These are phyloP conservation scores for Oreohelix idahoensis DNA, from an alignment of 1,140 invertebrate species.

Conservation along the genomic window DNA sequence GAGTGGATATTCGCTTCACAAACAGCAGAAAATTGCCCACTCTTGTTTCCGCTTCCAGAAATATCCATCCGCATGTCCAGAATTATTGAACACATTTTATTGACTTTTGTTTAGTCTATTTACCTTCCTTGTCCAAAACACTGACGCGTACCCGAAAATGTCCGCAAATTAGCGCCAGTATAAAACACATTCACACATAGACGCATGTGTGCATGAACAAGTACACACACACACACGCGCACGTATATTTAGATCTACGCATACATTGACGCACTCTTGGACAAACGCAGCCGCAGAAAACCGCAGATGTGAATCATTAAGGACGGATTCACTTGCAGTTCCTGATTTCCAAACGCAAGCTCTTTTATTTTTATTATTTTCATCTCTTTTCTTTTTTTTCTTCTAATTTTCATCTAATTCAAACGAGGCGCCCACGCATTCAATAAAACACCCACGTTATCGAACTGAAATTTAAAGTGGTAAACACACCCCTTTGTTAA, in stretches of 20 bases:
- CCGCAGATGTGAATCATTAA: neutral
- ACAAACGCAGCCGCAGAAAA: neutral
- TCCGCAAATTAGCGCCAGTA: neutral
- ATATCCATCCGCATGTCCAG: neutral
- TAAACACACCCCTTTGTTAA: too few relatives aligned
- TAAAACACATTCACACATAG: neutral
- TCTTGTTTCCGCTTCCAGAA: neutral
- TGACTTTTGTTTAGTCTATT: neutral
- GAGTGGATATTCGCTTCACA: neutral
- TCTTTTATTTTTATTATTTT: neutral
- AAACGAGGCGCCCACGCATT: neutral
- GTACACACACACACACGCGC: neutral
- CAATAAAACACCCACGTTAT: neutral
- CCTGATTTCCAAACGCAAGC: too few relatives aligned
- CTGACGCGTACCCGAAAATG: neutral
- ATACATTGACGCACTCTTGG: neutral
- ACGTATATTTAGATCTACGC: neutral
- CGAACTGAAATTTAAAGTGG: too few relatives aligned
- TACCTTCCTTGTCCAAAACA: neutral
- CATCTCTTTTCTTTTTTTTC: too few relatives aligned
- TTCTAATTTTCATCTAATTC: too few relatives aligned
- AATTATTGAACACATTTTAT: neutral
- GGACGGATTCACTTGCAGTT: neutral
- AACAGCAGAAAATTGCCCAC: neutral
- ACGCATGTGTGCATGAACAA: neutral